Evolutionary conservation across 1,140 invertebrate genomes (phyloP).

Genomic region (Hetaerina americana): DNA sequence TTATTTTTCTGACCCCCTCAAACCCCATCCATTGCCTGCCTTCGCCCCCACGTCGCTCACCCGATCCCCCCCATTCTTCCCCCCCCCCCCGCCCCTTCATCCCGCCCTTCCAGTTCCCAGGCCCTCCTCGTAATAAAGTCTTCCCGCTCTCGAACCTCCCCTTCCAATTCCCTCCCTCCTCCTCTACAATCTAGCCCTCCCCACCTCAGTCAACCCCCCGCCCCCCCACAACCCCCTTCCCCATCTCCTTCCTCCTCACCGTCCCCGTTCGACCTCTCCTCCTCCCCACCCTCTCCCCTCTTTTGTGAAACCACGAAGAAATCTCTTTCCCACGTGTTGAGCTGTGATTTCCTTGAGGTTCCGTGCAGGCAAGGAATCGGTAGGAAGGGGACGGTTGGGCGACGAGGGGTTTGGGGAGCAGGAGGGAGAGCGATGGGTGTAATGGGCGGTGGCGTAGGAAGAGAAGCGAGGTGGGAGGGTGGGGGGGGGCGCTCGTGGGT

Average conservation of each 20-base stretch:
- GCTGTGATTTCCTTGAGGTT: background rate
- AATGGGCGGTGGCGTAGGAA: no score
- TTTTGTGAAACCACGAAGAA: background rate
- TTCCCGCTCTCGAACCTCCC: no score
- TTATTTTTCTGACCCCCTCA: no score
- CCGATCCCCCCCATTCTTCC: no score
- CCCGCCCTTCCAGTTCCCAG: no score
- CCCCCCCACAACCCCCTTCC: background rate
- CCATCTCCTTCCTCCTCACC: background rate
- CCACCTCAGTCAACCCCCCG: background rate
- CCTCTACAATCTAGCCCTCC: background rate
- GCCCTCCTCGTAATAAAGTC: no score
- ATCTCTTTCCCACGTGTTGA: background rate
- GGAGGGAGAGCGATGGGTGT: background rate
- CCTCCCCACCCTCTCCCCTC: background rate
- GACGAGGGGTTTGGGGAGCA: background rate
- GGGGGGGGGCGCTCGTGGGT: no score
- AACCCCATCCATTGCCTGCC: no score
- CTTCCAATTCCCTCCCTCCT: background rate
- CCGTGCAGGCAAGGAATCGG: background rate
- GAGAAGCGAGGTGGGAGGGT: no score
- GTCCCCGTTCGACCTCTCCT: background rate
- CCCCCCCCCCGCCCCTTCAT: no score
- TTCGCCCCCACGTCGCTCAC: no score
- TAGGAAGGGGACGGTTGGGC: background rate